Conservation (phyloP, 2,797 vertebrate genomes). For the Danio tinwini region DNA sequence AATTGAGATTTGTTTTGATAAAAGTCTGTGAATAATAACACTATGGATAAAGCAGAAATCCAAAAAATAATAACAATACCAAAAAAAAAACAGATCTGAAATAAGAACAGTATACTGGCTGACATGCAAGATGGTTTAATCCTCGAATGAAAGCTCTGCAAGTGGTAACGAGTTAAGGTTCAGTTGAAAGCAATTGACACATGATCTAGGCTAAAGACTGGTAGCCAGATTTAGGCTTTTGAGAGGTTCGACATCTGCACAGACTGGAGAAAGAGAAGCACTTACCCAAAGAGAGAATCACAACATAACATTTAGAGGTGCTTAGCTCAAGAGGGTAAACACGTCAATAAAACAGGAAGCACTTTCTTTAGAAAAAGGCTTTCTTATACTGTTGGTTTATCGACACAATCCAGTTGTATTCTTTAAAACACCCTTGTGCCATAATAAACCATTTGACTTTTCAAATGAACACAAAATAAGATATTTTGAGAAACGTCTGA, state of each 20-base stretch:
- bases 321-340: neutral
- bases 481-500: neutral
- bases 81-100: neutral
- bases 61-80: too few species aligned
- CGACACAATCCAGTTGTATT: neutral
- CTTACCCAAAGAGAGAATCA: neutral
- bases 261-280: neutral
- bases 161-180: neutral
- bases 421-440: neutral
- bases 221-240: conserved; percentile 6
- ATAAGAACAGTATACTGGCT: neutral
- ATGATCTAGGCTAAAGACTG: neutral
- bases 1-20: too few species aligned
- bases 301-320: neutral
- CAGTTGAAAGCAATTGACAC: conserved; percentile 1
- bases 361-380: neutral
- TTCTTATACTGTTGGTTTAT: neutral
- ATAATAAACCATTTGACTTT: too few species aligned
- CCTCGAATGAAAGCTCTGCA: neutral
- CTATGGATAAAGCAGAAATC: neutral
- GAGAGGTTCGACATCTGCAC: conserved; percentile 19
- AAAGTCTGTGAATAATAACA: too few species aligned
- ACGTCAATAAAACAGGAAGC: neutral
- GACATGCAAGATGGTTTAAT: neutral
- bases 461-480: neutral